Base-by-base conservation (phyloP, 1,140 invertebrate species). In the Saxidomus purpurata region DNA sequence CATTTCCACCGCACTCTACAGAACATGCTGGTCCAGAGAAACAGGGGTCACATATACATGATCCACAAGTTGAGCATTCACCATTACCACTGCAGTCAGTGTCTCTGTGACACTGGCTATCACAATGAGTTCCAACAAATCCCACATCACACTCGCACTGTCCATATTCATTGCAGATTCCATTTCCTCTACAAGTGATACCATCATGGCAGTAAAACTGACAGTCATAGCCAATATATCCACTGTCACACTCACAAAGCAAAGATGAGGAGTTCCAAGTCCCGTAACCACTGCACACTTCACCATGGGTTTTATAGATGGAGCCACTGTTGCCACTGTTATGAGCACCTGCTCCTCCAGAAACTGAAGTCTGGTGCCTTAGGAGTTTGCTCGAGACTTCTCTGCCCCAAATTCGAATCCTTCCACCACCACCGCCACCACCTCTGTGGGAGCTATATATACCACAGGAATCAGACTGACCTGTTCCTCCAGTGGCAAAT, bases 21-120 rank as follows among this genome's bases (percentile, higher is more conserved):
- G 91, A 91, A 61, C 93, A 94, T 43, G 91, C 89, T 34, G 43
- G 59, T 28, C 93, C 93, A 87, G 91, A 90, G 90, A 85, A 94
- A 83, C 93, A 94, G 34, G 93, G 82, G 52, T 94, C 89, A 90
- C 93, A 94, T n/a, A 93, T 80, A 87, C 93, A 94, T 1, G 40
- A 28, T 17, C 93, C 93, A 74, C 87, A 90, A 9, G 88, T 49
- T 19, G 91, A 92, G 76, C 93, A 94, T 0, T 69, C 59, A 43
- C 93, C 93, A 88, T 93, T 89, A 2, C 90, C 91, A 79, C 82
- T 91, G 81, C 93, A 94, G n/a, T 89, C 89, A 6, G 81, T 90
- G 6, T 90, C 67, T 31, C 71, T 47, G 80, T 91, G 83, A 81
- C 93, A 94, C n/a, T 88, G 81, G 38, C 90, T 91, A n/a, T 91